A percentile compares a stretch with the other conserved stretches of the same genome.
These are phyloP conservation scores for Chitala chitala DNA, from an alignment of 2,113 vertebrate genomes.

Conservation along the genomic window DNA sequence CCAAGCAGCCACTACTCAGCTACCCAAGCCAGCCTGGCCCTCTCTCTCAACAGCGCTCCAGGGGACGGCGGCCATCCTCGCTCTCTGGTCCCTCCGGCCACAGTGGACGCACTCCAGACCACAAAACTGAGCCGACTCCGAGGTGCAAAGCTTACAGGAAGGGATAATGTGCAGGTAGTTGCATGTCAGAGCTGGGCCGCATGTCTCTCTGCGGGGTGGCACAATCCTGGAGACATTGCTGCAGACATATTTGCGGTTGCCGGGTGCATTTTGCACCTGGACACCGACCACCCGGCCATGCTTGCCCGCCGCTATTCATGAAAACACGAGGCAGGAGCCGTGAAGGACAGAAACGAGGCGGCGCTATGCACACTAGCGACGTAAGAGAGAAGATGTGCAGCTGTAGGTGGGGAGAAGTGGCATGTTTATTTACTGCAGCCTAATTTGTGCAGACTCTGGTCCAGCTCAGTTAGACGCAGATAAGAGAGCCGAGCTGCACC, in stretches of 20 bases:
- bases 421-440: neutral
- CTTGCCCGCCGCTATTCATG: neutral
- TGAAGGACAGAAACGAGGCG: neutral
- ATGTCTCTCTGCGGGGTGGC: neutral
- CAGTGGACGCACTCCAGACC: constrained; percentile 25
- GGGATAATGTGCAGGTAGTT: constrained; percentile 22
- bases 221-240: constrained; percentile 1
- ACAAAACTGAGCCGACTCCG: neutral
- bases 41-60: neutral
- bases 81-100: neutral
- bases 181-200: constrained; percentile 17
- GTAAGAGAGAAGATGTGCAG: neutral
- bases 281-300: neutral
- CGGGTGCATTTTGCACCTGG: neutral
- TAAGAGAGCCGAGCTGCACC: too few species aligned
- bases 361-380: too few species aligned
- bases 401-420: neutral
- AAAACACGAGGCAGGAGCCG: neutral
- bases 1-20: neutral
- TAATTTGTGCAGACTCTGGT: too few species aligned
- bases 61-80: constrained; percentile 1
- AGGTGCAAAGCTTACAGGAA: constrained; percentile 23
- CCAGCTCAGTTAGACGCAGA: neutral
- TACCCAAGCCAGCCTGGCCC: neutral
- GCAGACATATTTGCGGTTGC: neutral